These are phyloP conservation scores for Aeoliscus strigatus DNA, from an alignment of 2,797 vertebrate species.

Conservation along the genomic window DNA sequence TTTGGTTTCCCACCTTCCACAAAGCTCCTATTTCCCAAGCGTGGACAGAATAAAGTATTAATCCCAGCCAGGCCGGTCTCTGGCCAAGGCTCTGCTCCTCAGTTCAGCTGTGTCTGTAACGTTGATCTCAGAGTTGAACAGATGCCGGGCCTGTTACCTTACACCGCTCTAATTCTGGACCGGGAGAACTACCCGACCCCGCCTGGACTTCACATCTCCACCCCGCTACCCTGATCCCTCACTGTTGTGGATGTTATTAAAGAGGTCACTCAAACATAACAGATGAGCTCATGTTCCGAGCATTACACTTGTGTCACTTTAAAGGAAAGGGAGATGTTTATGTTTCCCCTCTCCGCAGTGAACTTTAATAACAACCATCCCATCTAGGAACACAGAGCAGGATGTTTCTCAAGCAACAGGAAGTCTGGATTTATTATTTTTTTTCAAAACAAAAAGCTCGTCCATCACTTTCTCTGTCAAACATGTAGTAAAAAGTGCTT, in stretches of 20 bases:
- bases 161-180: constrained; percentile 59
- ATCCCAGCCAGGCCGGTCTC: constrained; percentile 40
- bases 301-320: constrained; percentile 59
- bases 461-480: constrained; percentile 23
- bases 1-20: constrained; percentile 38
- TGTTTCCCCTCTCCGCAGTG: constrained; percentile 37
- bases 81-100: constrained; percentile 53
- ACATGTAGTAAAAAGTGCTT: constrained; percentile 13
- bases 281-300: constrained; percentile 66
- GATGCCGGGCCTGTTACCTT: constrained; percentile 62
- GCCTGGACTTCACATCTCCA: constrained; percentile 29
- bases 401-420: constrained; percentile 29
- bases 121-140: constrained; percentile 55
- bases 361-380: constrained; percentile 42
- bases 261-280: constrained; percentile 58
- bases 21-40: constrained; percentile 55
- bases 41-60: constrained; percentile 52
- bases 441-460: not conserved
- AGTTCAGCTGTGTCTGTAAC: constrained; percentile 58
- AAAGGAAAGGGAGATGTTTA: constrained; percentile 51
- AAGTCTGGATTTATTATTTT: constrained; percentile 18
- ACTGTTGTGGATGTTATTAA: constrained; percentile 69
- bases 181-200: constrained; percentile 10
- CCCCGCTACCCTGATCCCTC: constrained; percentile 39
- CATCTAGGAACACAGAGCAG: constrained; percentile 20